Conservation (phyloP, 2,888 invertebrate species). For the Polyploca ridens region DNA sequence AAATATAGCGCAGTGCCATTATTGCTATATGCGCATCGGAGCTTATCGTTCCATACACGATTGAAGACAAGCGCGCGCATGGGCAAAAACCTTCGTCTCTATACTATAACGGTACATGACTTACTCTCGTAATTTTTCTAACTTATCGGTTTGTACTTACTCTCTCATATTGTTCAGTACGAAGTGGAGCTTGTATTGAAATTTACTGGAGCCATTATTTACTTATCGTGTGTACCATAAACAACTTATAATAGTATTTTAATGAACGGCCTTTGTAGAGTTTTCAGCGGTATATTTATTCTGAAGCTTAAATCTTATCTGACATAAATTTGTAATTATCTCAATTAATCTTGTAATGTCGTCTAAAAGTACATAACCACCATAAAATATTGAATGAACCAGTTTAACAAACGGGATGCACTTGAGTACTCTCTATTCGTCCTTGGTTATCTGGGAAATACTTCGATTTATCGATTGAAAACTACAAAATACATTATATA, state of each 20-base stretch:
- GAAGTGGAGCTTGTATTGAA: background rate
- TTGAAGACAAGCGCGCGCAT: slow-evolving; percentile 63
- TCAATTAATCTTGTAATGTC: slow-evolving; percentile 40
- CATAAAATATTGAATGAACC: slow-evolving; percentile 76
- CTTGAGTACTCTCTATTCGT: slow-evolving; percentile 50
- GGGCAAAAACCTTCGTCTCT: slow-evolving; percentile 68
- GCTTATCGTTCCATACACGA: slow-evolving; percentile 75
- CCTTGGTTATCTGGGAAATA: slow-evolving; percentile 45
- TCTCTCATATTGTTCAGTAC: slow-evolving; percentile 15
- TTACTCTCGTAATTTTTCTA: slow-evolving; percentile 59
- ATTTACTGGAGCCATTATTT: background rate
- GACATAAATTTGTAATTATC: slow-evolving; percentile 37
- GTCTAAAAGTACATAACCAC: slow-evolving; percentile 45
- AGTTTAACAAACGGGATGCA: slow-evolving; percentile 69
- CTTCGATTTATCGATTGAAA: slow-evolving; percentile 23
- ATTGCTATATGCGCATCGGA: slow-evolving; percentile 68
- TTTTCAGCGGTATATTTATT: background rate
- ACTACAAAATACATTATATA: slow-evolving; percentile 17
- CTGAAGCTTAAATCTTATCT: background rate
- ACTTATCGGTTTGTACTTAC: slow-evolving; percentile 41
- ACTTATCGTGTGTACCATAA: background rate
- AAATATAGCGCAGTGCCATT: slow-evolving; percentile 69
- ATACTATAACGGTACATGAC: slow-evolving; percentile 62
- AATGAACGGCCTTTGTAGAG: background rate
- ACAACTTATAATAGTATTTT: background rate